These are phyloP conservation scores for Caloenas nicobarica DNA, from an alignment of 2,113 vertebrate genomes.

Conservation along the genomic window DNA sequence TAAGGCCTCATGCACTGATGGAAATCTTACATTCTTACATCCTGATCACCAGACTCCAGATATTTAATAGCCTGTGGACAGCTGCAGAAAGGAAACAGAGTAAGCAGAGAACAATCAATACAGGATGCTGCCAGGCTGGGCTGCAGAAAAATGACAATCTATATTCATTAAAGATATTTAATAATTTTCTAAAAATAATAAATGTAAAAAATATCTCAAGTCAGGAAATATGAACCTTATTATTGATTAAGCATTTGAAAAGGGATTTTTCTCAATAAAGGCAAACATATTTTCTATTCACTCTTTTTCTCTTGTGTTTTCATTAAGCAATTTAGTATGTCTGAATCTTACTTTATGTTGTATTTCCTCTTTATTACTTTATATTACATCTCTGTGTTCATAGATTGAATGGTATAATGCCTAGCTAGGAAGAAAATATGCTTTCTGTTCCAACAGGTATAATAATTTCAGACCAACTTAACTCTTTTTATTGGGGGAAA, in stretches of 20 bases:
- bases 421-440: slow-evolving; percentile 55
- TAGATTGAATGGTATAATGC: slow-evolving; percentile 61
- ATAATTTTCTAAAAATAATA: slow-evolving; percentile 3
- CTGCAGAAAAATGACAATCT: not conserved
- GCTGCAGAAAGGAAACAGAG: not conserved
- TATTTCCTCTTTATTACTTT: slow-evolving; percentile 73
- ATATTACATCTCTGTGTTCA: slow-evolving; percentile 60
- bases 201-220: not conserved
- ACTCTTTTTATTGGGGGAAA: slow-evolving; percentile 43
- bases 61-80: not conserved
- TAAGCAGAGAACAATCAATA: not conserved
- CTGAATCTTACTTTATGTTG: slow-evolving; percentile 61
- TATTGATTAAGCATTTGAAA: slow-evolving; percentile 68
- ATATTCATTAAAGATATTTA: slow-evolving; percentile 40
- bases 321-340: slow-evolving; percentile 71
- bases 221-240: slow-evolving; percentile 46
- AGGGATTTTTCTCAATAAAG: slow-evolving; percentile 65
- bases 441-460: slow-evolving; percentile 58
- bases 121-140: not conserved
- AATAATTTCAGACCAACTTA: slow-evolving; percentile 62
- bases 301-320: slow-evolving; percentile 62
- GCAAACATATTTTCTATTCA: slow-evolving; percentile 27
- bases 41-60: not conserved
- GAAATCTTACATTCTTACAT: not conserved
- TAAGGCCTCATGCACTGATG: not conserved